phyloP scores from a whole-genome alignment of 2,113 vertebrate species.

The Scortum barcoo region DNA sequence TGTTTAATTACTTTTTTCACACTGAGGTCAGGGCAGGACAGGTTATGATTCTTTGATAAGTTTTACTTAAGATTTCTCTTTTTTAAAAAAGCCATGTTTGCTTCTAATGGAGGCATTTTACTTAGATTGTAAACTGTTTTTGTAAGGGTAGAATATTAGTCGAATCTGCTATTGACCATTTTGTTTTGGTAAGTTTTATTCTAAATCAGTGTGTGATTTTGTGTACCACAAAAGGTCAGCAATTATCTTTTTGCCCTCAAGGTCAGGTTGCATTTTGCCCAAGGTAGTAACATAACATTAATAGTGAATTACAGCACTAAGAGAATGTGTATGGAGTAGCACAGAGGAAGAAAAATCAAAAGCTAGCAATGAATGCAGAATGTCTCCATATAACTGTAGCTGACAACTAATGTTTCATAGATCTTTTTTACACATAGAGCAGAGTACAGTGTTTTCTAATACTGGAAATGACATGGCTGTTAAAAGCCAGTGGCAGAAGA shows the following conservation, averaged over 20 bases:
- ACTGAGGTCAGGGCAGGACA: constrained; percentile 23
- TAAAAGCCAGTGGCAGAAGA: constrained; percentile 27
- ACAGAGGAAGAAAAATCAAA: constrained; percentile 23
- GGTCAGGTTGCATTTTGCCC: constrained; percentile 37
- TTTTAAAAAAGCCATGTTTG: neutral
- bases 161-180: neutral
- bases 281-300: constrained; percentile 33
- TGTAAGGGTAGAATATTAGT: constrained; percentile 3
- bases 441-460: constrained; percentile 9
- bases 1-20: neutral
- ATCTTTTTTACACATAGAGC: constrained; percentile 17
- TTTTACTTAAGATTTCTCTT: neutral
- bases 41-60: neutral
- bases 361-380: constrained; percentile 12
- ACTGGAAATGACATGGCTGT: constrained; percentile 23
- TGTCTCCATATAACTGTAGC: constrained; percentile 13
- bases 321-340: constrained; percentile 26
- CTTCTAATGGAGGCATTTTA: constrained; percentile 1
- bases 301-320: constrained; percentile 11
- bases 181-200: constrained; percentile 25
- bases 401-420: constrained; percentile 1
- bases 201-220: constrained; percentile 29
- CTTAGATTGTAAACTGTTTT: neutral
- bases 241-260: constrained; percentile 45
- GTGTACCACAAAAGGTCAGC: constrained; percentile 40